Percentiles rank a stretch among this genome's conserved stretches.
Evolutionary conservation across 2,113 vertebrate genomes (phyloP).

Genomic region (Oreochromis tanganicae): DNA sequence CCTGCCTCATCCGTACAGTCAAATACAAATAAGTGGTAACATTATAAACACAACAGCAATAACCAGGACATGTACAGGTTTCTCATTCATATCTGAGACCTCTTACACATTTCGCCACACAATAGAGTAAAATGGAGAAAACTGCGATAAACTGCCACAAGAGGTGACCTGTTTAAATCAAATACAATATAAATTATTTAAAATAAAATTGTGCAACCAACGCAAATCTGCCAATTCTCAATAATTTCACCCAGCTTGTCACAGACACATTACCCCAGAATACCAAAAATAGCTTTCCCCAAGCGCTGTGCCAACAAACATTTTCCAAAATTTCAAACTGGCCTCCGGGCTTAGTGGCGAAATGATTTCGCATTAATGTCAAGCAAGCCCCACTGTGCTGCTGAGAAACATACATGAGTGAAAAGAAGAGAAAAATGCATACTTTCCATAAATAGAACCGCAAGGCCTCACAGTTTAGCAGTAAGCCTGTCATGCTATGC

Average conservation of each 20-base stretch:
- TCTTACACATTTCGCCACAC: neutral
- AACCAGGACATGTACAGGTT: neutral
- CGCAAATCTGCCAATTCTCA: neutral
- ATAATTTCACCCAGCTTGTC: neutral
- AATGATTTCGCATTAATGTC: conserved; percentile 17
- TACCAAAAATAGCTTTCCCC: neutral
- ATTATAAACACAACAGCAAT: neutral
- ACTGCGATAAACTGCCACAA: neutral
- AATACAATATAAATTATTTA: neutral
- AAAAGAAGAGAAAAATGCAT: conserved; percentile 8
- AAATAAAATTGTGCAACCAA: neutral
- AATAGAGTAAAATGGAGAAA: neutral
- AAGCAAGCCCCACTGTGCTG: neutral
- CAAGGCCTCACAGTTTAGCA: conserved; percentile 45
- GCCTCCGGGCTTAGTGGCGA: neutral
- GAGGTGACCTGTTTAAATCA: conserved; percentile 29
- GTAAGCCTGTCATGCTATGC: conserved; percentile 9
- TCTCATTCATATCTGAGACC: neutral
- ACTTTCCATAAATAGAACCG: conserved; percentile 12
- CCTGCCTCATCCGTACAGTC: conserved; percentile 11
- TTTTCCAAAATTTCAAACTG: conserved; percentile 8
- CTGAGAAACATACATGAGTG: neutral
- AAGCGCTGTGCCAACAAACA: neutral
- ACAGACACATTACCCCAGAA: neutral
- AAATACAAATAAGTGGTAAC: neutral